Evolutionary conservation across 2,888 invertebrate genomes (phyloP).

Genomic region (Hyles lineata): DNA sequence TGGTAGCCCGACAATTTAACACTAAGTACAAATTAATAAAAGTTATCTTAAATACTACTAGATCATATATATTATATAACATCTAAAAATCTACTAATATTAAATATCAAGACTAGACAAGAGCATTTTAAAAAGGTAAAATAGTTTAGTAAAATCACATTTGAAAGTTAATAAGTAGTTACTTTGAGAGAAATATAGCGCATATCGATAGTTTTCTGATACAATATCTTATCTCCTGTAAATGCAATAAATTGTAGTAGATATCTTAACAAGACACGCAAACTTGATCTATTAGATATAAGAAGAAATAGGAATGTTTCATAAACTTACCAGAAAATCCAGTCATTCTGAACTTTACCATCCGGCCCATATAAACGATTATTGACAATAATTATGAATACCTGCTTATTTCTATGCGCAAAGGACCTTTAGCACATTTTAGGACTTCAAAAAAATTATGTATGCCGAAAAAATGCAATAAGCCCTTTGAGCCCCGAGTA

Average conservation of each 20-base stretch:
- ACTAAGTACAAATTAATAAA: neutral
- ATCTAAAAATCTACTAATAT: neutral
- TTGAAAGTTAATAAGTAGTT: neutral
- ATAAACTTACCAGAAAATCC: neutral
- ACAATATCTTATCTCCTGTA: neutral
- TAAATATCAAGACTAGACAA: neutral
- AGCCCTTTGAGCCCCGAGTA: too few species aligned
- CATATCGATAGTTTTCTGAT: neutral
- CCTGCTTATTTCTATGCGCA: too few species aligned
- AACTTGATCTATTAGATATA: too few species aligned
- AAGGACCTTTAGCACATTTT: too few species aligned
- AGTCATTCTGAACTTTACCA: neutral
- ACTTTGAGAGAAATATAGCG: neutral
- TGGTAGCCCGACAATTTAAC: neutral
- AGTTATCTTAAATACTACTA: neutral
- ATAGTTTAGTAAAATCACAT: neutral
- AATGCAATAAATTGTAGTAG: neutral
- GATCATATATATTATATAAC: neutral
- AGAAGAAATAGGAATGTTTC: neutral
- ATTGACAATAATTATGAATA: too few species aligned
- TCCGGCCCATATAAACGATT: too few species aligned
- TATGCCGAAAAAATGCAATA: too few species aligned
- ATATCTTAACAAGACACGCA: neutral
- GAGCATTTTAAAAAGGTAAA: neutral
- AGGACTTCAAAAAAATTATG: too few species aligned